Evolutionary conservation across 2,113 vertebrate genomes (phyloP), one percentile per base, ranked within the genome.

Genomic region (Perca flavescens): DNA sequence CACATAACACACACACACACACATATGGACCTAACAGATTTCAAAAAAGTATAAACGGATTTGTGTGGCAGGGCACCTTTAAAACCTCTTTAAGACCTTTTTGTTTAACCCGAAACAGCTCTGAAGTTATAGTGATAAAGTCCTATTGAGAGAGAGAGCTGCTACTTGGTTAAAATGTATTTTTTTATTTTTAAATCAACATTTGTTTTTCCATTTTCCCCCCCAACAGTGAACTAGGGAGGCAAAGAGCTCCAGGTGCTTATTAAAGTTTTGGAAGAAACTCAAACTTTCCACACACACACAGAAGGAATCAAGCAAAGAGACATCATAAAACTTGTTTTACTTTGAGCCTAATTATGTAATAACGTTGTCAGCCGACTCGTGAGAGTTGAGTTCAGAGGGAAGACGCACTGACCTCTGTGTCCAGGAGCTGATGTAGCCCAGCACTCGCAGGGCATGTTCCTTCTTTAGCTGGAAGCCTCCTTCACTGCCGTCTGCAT

Each of bases 381-480:
- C 31, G 0, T 54, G 5, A 43, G 25, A 34, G 17, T 22, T 5
- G 25, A 34, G 13, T 46, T 8, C 14, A 19, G 28, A 5, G 10
- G 10, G 31, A 62, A 43, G 43, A 49, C 17, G 58, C 34, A 61
- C 91, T 95, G 96, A 99, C 98, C 98, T 99, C 94, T 99, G 98
- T 3, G 98, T 98, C 98, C 98, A 99, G 88, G 98, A 99, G 96
- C 97, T 97, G 96, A 99, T 99, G 96, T 99, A 99, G 93, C 96
- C 96, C 96, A 99, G 97, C 92, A 99, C 97, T 94, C 97, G 97
- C 94, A 99, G 96, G 82, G 97, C 98, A 96, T 99, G 97, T 92
- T 99, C 97, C 93, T 99, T 99, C 96, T 97, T 98, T 93, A 99
- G 96, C 95, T 98, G 97, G 90, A 99, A 94, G 91, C 97, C 96